Percentiles rank a stretch among this genome's conserved stretches.
phyloP scores from a whole-genome alignment of 2,113 vertebrate species.

The Guaruba guarouba region DNA sequence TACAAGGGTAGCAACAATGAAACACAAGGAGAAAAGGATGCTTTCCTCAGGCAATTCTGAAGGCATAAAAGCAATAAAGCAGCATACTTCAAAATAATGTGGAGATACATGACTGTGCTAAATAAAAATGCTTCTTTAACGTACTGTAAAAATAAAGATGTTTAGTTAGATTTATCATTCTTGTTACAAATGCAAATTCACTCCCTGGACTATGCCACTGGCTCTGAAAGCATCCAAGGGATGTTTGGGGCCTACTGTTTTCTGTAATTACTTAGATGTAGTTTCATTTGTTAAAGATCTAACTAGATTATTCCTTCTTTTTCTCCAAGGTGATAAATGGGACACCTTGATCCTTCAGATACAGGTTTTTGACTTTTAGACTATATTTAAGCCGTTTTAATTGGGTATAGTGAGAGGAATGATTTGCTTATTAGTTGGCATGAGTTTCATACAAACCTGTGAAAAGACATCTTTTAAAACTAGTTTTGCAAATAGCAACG shows the following conservation, averaged over 20 bases:
- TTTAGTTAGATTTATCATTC: constrained; percentile 71
- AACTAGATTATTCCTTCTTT: constrained; percentile 2
- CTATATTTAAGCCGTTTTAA: background rate
- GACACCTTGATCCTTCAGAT: background rate
- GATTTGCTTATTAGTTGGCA: background rate
- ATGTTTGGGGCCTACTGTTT: background rate
- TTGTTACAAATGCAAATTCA: constrained; percentile 43
- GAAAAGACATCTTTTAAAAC: background rate
- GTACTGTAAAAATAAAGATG: constrained; percentile 66
- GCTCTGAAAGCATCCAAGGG: background rate
- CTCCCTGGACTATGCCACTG: background rate
- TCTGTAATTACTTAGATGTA: constrained; percentile 50
- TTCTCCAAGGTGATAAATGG: background rate
- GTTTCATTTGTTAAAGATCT: constrained; percentile 31
- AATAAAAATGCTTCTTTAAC: constrained; percentile 74
- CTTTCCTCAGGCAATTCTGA: constrained; percentile 68
- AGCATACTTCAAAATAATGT: constrained; percentile 71
- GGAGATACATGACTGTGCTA: constrained; percentile 72
- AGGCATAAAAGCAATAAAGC: constrained; percentile 70
- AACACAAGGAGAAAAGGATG: constrained; percentile 53
- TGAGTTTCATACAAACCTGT: background rate
- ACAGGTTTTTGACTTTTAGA: background rate
- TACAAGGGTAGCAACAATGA: constrained; percentile 59
- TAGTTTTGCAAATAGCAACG: background rate
- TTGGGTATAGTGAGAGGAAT: background rate